phyloP scores from a whole-genome alignment of 1,140 invertebrate genomes.

The Nasonia vitripennis region DNA sequence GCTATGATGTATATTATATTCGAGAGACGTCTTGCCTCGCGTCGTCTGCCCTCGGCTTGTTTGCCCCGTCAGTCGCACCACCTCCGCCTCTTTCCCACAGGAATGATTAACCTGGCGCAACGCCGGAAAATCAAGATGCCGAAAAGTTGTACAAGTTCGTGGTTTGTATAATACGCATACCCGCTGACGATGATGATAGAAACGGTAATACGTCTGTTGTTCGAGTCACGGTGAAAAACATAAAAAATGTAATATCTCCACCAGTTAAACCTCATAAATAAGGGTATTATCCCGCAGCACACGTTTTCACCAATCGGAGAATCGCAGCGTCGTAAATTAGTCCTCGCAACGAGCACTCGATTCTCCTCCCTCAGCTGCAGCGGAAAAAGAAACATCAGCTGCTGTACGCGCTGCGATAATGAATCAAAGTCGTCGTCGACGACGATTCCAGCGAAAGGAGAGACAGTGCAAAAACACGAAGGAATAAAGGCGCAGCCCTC shows the following conservation, averaged over 20 bases:
- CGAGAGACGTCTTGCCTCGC: conserved; percentile 24
- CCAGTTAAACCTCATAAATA: background rate
- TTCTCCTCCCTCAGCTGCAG: background rate
- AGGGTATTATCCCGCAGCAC: background rate
- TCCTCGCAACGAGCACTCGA: background rate
- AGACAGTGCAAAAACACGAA: background rate
- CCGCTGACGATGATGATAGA: background rate
- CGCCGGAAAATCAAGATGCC: conserved; percentile 66
- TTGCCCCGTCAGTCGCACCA: conserved; percentile 71
- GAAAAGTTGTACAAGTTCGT: background rate
- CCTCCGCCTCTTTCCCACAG: conserved; percentile 56
- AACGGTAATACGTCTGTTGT: too few relatives aligned
- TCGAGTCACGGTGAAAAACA: too few relatives aligned
- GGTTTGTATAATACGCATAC: background rate
- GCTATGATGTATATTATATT: conserved; percentile 33
- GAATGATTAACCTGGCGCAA: conserved; percentile 73
- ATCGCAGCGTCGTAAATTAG: background rate
- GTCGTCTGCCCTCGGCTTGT: conserved; percentile 59
- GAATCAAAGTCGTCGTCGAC: conserved; percentile 38
- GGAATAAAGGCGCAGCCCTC: background rate
- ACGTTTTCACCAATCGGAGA: background rate
- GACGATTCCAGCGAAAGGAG: conserved; percentile 1
- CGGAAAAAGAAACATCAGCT: conserved; percentile 22
- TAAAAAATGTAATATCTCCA: background rate
- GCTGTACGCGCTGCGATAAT: conserved; percentile 6